Percentiles rank a stretch among this genome's conserved stretches.
Conservation (phyloP, 2,888 invertebrate genomes). For the Lamproptera curius region DNA sequence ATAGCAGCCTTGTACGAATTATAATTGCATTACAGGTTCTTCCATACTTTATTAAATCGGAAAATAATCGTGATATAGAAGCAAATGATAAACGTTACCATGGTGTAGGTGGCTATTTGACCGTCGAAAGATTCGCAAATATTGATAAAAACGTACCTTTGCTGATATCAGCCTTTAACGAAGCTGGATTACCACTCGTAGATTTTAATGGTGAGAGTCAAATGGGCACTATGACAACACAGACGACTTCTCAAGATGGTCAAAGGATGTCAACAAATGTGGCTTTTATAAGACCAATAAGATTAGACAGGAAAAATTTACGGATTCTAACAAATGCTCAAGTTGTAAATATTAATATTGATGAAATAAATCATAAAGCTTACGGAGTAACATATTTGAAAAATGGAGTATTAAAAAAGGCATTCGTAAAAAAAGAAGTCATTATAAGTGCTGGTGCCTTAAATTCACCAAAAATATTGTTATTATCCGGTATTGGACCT, state of each 20-base stretch:
- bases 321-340: slow-evolving; percentile 65
- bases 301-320: slow-evolving; percentile 69
- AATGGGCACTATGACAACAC: slow-evolving; percentile 79
- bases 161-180: slow-evolving; percentile 76
- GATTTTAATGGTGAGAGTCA: slow-evolving; percentile 77
- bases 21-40: slow-evolving; percentile 66
- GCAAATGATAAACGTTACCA: slow-evolving; percentile 72
- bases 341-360: slow-evolving; percentile 76
- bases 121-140: slow-evolving; percentile 79
- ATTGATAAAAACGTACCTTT: slow-evolving; percentile 74
- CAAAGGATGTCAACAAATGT: slow-evolving; percentile 78
- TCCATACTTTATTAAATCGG: slow-evolving; percentile 83
- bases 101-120: slow-evolving; percentile 76
- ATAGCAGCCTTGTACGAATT: no score
- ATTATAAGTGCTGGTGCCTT: slow-evolving; percentile 78
- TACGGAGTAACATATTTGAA: slow-evolving; percentile 48
- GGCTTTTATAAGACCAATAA: slow-evolving; percentile 81
- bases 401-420: slow-evolving; percentile 36
- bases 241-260: slow-evolving; percentile 78
- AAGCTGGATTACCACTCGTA: slow-evolving; percentile 74
- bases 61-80: slow-evolving; percentile 75
- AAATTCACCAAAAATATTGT: slow-evolving; percentile 79
- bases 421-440: slow-evolving; percentile 74
- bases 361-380: slow-evolving; percentile 43
- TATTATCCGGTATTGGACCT: slow-evolving; percentile 82